These are phyloP conservation scores for Osmerus eperlanus DNA, from an alignment of 2,113 vertebrate species.

Conservation along the genomic window DNA sequence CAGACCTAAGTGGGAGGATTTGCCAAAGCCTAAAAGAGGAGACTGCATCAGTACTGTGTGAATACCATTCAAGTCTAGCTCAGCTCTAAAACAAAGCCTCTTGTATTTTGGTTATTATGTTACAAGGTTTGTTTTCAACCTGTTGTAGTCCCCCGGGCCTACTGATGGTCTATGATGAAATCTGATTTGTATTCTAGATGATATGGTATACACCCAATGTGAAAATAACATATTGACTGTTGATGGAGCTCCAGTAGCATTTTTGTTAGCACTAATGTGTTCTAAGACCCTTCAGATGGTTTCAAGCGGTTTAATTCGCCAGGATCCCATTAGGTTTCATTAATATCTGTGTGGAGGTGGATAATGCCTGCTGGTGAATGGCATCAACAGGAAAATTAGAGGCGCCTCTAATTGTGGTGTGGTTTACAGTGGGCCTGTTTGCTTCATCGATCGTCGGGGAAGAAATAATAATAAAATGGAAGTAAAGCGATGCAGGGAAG, in stretches of 20 bases:
- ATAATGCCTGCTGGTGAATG: conserved; percentile 44
- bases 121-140: conserved; percentile 3
- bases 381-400: conserved; percentile 71
- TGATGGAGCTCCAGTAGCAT: conserved; percentile 28
- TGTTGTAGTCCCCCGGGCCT: conserved; percentile 30
- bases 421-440: conserved; percentile 81
- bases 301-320: conserved; percentile 59
- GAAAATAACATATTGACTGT: conserved; percentile 44
- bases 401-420: conserved; percentile 80
- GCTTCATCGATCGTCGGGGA: conserved; percentile 76
- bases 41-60: not conserved
- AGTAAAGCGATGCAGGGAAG: conserved; percentile 75
- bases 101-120: not conserved
- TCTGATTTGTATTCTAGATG: conserved; percentile 14
- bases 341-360: conserved; percentile 51
- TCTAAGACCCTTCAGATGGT: conserved; percentile 38
- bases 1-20: not conserved
- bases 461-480: conserved; percentile 79
- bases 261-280: conserved; percentile 37
- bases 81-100: not conserved
- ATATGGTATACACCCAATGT: conserved; percentile 11
- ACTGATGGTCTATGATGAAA: conserved; percentile 8
- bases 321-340: conserved; percentile 64
- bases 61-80: too few relatives aligned
- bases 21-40: not conserved